A percentile compares a stretch with the other conserved stretches of the same genome.
These are phyloP conservation scores for Macrosoma leucophasiata DNA, from an alignment of 2,888 invertebrate genomes.

Conservation along the genomic window DNA sequence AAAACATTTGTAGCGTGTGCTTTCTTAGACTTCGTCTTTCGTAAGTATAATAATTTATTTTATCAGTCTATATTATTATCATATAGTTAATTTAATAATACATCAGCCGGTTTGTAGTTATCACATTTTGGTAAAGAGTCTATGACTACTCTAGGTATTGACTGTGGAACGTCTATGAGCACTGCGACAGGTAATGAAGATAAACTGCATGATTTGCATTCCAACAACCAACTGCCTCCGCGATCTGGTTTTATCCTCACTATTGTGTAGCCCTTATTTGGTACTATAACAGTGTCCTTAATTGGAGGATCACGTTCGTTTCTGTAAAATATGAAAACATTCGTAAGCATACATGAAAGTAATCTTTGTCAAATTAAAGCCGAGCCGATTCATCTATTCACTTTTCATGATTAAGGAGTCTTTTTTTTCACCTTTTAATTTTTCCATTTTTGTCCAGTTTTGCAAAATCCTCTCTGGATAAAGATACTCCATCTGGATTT, in stretches of 20 bases:
- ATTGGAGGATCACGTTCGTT: slow-evolving; percentile 68
- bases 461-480: slow-evolving; percentile 52
- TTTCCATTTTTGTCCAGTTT: slow-evolving; percentile 44
- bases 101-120: slow-evolving; percentile 63
- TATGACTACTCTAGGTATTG: slow-evolving; percentile 57
- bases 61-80: slow-evolving; percentile 5
- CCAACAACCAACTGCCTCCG: slow-evolving; percentile 70
- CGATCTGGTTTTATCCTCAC: slow-evolving; percentile 71
- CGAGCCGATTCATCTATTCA: too few relatives aligned
- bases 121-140: slow-evolving; percentile 70
- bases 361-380: background rate
- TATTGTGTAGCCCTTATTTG: slow-evolving; percentile 78
- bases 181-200: slow-evolving; percentile 61
- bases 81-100: slow-evolving; percentile 47
- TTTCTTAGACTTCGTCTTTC: too few relatives aligned
- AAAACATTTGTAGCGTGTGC: too few relatives aligned
- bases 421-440: slow-evolving; percentile 44
- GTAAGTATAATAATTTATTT: background rate
- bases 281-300: slow-evolving; percentile 79
- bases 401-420: too few relatives aligned
- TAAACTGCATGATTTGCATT: slow-evolving; percentile 58
- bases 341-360: background rate
- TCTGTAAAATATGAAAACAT: slow-evolving; percentile 37
- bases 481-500: slow-evolving; percentile 43
- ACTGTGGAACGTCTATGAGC: slow-evolving; percentile 58